These are phyloP conservation scores for Amphiprion ocellaris DNA, from an alignment of 2,113 vertebrate genomes.

Conservation along the genomic window DNA sequence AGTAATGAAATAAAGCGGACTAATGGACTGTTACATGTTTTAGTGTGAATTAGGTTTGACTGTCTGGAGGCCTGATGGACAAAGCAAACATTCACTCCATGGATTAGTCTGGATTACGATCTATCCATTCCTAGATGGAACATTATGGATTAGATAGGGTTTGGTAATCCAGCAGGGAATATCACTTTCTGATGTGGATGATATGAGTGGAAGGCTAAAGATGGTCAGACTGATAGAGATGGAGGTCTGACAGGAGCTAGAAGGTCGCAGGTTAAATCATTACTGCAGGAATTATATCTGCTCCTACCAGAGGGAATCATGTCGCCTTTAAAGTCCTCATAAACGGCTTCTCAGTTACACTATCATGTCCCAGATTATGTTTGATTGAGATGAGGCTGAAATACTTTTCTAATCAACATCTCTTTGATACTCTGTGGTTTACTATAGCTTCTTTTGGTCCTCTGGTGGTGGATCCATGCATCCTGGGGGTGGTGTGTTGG, in stretches of 20 bases:
- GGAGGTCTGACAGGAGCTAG: conserved; percentile 10
- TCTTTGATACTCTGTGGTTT: too few species aligned
- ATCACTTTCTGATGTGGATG: conserved; percentile 31
- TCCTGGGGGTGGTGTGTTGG: too few species aligned
- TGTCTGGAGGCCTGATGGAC: background rate
- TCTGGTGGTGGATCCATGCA: too few species aligned
- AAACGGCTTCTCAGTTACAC: too few species aligned
- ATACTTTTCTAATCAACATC: too few species aligned
- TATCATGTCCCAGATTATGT: too few species aligned
- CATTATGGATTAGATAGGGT: conserved; percentile 69
- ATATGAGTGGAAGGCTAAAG: conserved; percentile 34
- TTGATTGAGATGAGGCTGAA: too few species aligned
- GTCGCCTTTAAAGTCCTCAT: too few species aligned
- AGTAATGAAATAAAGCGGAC: background rate
- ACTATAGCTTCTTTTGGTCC: too few species aligned
- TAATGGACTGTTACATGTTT: background rate
- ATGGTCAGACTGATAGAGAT: conserved; percentile 1
- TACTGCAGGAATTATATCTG: background rate
- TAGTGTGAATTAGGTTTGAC: background rate
- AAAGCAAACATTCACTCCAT: conserved; percentile 25
- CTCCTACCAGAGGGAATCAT: background rate
- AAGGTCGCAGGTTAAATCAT: conserved; percentile 42
- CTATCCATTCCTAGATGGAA: conserved; percentile 52
- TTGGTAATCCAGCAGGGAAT: conserved; percentile 62
- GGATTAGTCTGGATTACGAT: conserved; percentile 73